Evolutionary conservation across 2,113 vertebrate species (phyloP), one percentile per base, ranked within the genome.

Genomic region (Ifrita kowaldi): DNA sequence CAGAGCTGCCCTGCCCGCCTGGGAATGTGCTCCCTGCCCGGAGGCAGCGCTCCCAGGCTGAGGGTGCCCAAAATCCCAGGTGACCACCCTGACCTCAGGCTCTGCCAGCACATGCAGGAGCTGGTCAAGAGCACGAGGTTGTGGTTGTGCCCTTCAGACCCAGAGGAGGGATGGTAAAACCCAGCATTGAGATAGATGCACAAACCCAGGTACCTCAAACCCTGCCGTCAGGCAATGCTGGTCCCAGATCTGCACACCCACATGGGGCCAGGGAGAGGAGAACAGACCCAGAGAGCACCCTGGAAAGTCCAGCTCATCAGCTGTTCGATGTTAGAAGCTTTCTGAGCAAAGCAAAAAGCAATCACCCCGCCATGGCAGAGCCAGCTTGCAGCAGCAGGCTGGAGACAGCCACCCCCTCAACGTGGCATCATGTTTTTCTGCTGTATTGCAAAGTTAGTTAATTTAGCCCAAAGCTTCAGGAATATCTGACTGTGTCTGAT

Each of bases 221-320:
- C 19, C 24, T 0, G 0, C 2, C 0, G 3, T 5, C 35, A 3
- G 39, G 33, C 64, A 15, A 1, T 0, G 46, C 44, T 44, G 23
- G 21, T 27, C 74, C 33, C 18, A 3, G 27, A 7, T 1, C 15
- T 8, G 2, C 13, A 1, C 8, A 1, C 49, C 24, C 22, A 6
- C 23, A 1, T 0, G 1, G 33, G 65, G 65, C 63, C 57, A 49
- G 47, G 46, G 42, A 62, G 39, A 37, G 59, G 9, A 70, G 15
- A 12, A 15, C 1, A 0, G 23, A 37, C 1, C 37, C 50, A 28
- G 32, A 42, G 26, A 84, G 42, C 11, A 9, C 9, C 23, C 23
- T 1, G 1, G 22, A 7, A 69, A 60, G 27, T 2, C 20, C 64
- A 59, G 7, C 53, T 53, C 88, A 28, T 77, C 63, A 28, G 35